Evolutionary conservation across 2,113 vertebrate species (phyloP).

Genomic region (Tupaia chinensis): DNA sequence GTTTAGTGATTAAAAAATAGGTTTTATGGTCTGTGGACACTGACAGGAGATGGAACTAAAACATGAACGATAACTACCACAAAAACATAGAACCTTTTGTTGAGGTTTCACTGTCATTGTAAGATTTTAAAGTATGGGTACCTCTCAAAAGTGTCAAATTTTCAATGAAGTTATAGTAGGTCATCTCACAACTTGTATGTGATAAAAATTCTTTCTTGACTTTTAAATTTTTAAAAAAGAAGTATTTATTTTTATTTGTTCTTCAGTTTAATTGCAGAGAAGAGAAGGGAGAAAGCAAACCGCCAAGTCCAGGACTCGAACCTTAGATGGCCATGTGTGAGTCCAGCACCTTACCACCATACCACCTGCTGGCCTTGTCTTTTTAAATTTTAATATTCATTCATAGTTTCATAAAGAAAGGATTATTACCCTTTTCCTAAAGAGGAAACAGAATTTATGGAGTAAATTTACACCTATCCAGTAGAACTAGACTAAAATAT

Average conservation of each 20-base stretch:
- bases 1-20: neutral
- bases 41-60: neutral
- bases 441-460: slow-evolving; percentile 29
- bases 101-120: slow-evolving; percentile 26
- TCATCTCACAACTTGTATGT: neutral
- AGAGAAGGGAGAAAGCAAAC: too few species aligned
- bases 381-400: slow-evolving; percentile 13
- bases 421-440: slow-evolving; percentile 28
- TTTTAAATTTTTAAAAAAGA: slow-evolving; percentile 4
- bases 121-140: slow-evolving; percentile 35
- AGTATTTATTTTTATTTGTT: too few species aligned
- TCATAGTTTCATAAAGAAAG: slow-evolving; percentile 30
- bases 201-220: neutral
- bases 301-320: too few species aligned
- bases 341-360: too few species aligned
- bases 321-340: too few species aligned
- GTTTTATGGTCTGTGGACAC: neutral
- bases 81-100: slow-evolving; percentile 9
- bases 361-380: neutral
- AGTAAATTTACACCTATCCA: neutral
- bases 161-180: neutral
- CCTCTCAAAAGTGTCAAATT: slow-evolving; percentile 1
- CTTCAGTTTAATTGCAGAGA: too few species aligned
- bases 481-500: slow-evolving; percentile 17
- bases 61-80: slow-evolving; percentile 10